phyloP scores from a whole-genome alignment of 2,113 vertebrate genomes.

The Muscicapa adusta region DNA sequence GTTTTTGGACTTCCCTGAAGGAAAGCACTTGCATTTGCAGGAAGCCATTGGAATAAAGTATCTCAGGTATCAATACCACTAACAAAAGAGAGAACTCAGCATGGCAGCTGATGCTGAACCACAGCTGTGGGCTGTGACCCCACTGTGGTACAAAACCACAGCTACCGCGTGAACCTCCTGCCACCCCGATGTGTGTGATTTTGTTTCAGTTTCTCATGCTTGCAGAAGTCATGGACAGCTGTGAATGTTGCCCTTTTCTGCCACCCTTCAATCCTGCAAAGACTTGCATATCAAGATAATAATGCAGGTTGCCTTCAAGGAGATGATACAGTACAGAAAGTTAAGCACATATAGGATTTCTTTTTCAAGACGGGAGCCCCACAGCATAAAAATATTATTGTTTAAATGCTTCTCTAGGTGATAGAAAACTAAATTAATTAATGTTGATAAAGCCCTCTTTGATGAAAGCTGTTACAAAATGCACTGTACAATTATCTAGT shows the following conservation, averaged over 20 bases:
- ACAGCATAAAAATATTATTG: not conserved
- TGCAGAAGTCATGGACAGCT: not conserved
- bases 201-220: not conserved
- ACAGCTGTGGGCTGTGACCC: not conserved
- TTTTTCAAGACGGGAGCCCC: not conserved
- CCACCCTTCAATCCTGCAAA: not conserved
- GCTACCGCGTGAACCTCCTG: not conserved
- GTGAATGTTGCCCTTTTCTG: not conserved
- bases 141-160: not conserved
- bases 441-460: conserved; percentile 16
- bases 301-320: not conserved
- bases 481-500: conserved; percentile 17
- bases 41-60: not conserved
- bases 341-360: not conserved
- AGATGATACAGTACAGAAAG: not conserved
- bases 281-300: not conserved
- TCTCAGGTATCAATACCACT: not conserved
- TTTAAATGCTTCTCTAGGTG: conserved; percentile 17
- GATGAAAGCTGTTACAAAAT: conserved; percentile 29
- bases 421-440: conserved; percentile 40
- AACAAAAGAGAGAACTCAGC: not conserved
- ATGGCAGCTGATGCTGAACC: not conserved
- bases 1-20: not conserved
- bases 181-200: rapidly evolving
- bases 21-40: not conserved